Evolutionary conservation across 2,888 invertebrate genomes (phyloP), one percentile per base, ranked within the genome.

Genomic region (Tiphia femorata): DNA sequence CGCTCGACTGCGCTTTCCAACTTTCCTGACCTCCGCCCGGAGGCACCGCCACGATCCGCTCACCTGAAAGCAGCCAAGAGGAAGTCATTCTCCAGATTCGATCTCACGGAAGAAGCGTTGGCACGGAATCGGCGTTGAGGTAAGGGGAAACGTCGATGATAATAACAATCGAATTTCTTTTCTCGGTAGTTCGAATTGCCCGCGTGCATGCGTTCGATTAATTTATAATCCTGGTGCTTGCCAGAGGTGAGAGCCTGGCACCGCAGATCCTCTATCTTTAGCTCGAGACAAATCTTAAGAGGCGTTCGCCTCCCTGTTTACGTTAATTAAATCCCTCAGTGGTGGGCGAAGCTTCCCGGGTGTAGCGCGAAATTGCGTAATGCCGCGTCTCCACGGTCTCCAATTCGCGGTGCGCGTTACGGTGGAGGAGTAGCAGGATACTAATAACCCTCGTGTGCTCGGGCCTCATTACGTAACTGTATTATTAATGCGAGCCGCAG

Each of bases 41-140:
- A 43, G 67, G 63, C 51, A 74, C 72, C 17, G 73, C 68, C 48
- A 77, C 70, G 50, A 76, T 73, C 63, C 80, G 79, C 58, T 82
- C 81, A 51, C 81, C 82, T 82, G 73, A 3, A 80, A 81, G 50
- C 47, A 30, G 3, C 25, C 19, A 44, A 40, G 3, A 14, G 25
- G 25, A 3, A 1, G n/a, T n/a, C n/a, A n/a, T n/a, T n/a, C n/a
- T n/a, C n/a, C n/a, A n/a, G n/a, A n/a, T n/a, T n/a, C n/a, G n/a
- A n/a, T n/a, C n/a, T n/a, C n/a, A n/a, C n/a, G n/a, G n/a, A n/a
- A n/a, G n/a, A n/a, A n/a, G n/a, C n/a, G n/a, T n/a, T n/a, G n/a
- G n/a, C n/a, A n/a, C n/a, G n/a, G n/a, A n/a, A n/a, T n/a, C n/a
- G n/a, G n/a, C n/a, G n/a, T n/a, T n/a, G n/a, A n/a, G n/a, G n/a